Base-by-base conservation (phyloP, 2,888 invertebrate genomes). In the Frankliniella intonsa region DNA sequence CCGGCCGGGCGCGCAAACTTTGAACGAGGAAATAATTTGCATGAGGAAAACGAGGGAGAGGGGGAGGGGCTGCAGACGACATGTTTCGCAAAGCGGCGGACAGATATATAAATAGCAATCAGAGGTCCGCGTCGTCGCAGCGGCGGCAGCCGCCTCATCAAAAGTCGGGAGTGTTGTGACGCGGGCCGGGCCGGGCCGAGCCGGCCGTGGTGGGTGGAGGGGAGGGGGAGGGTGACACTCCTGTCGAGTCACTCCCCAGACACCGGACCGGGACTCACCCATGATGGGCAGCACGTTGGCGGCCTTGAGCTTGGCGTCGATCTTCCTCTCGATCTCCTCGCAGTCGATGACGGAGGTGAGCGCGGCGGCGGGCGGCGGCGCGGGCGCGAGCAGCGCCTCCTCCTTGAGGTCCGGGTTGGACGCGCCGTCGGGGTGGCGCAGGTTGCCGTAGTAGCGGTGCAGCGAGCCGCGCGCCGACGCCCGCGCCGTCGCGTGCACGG, bases 361-460 rank as follows among this genome's bases (percentile, higher is more conserved):
- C 84, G 22, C 84, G 84, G 7, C 84, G 84, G 27, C 84, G 84
- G 1, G 84, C 85, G 27, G 55, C 17, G 84, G 84, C 82, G 84
- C 84, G 22, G 38, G 38, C 82, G 84, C 84, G 22, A 49, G 0
- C 50, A 80, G 19, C 62, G 83, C 83, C 87, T 92, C 92, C 87
- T 93, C 94, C 82, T 92, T 91, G 85, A 97, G 90, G 89, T 96
- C 96, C 25, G 97, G 97, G 90, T 97, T 97, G 49, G 97, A 97
- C 81, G 97, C 96, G 80, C 97, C 97, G 86, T 97, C 97, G 9
- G 97, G 97, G 89, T 96, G 95, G 84, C 96, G 91, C 82, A 96
- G 88, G 83, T 94, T 91, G 69, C 69, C 69, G 69, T 76, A 76
- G 69, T 76, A 76, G 25, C n/a, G 91, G 87, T 81, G 87, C 86